Conservation (phyloP, 1,140 invertebrate species). For the Ceratosolen solmsi region DNA sequence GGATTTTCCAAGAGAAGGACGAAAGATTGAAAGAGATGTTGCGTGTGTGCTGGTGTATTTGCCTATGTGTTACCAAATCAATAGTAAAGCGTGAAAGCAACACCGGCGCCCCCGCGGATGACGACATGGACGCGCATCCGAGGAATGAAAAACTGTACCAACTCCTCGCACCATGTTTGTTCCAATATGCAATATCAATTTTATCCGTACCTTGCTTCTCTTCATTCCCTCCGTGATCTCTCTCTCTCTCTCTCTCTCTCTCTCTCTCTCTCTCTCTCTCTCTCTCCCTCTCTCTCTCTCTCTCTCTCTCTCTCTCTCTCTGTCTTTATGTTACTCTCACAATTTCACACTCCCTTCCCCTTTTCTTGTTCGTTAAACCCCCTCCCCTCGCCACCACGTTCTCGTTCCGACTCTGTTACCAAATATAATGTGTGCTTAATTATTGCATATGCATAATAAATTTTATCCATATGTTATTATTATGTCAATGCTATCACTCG, state of each 20-base stretch:
- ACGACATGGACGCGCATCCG: neutral
- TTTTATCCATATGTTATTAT: too few relatives aligned
- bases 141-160: neutral
- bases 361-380: too few relatives aligned
- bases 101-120: neutral
- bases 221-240: neutral
- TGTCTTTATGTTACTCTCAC: too few relatives aligned
- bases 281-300: neutral
- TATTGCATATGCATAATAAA: too few relatives aligned
- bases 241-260: neutral
- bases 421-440: too few relatives aligned
- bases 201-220: neutral
- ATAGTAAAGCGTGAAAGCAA: neutral
- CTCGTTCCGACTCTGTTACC: too few relatives aligned
- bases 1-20: neutral
- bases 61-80: neutral
- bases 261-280: neutral
- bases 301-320: too few relatives aligned
- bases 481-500: too few relatives aligned
- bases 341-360: too few relatives aligned
- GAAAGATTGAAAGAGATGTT: conserved; percentile 45
- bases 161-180: neutral
- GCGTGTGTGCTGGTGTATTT: conserved; percentile 64
- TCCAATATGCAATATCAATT: neutral
- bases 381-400: too few relatives aligned